Evolutionary conservation across 2,113 vertebrate species (phyloP), one percentile per base, ranked within the genome.

Genomic region (Cepphus grylle): DNA sequence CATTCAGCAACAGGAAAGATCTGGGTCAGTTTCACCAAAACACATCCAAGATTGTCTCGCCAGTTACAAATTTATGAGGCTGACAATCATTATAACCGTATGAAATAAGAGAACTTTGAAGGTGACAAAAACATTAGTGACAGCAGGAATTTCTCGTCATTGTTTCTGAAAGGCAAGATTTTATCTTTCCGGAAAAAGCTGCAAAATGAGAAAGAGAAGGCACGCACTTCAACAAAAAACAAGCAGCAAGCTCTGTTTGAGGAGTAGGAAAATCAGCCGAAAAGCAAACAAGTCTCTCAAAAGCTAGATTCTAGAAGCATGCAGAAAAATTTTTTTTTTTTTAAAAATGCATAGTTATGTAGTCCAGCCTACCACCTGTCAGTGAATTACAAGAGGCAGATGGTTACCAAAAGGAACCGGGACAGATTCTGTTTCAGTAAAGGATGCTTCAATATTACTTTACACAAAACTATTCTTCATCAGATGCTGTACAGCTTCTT

Each of bases 101-200:
- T 9, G 88, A 92, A 96, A 94, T 14, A 65, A 0, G 1, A 96
- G 86, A 92, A 87, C 81, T 91, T 17, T 47, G 70, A 84, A 91
- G 86, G 95, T 85, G 83, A 79, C 65, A 94, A 93, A 88, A 94
- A 43, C 76, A 63, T 40, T 23, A 38, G 43, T 43, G 73, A 95
- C 83, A 89, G 84, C 73, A 86, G 91, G 94, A 96, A 96, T 94
- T 92, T 86, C 92, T 87, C 21, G 0, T 84, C 70, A 81, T 43
- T 90, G 84, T 77, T 73, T 90, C 43, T 47, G 66, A 94, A 93
- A 91, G 62, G 55, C 29, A 59, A 93, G 93, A 93, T 87, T 78
- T 94, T 89, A 91, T 96, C 95, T 94, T 58, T 65, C 66, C 2
- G 5, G 86, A 86, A 89, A 91, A 87, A 90, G 23, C 53, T 91